A percentile compares a stretch with the other conserved stretches of the same genome.
phyloP scores from a whole-genome alignment of 2,797 vertebrate genomes.

The Dallia pectoralis region DNA sequence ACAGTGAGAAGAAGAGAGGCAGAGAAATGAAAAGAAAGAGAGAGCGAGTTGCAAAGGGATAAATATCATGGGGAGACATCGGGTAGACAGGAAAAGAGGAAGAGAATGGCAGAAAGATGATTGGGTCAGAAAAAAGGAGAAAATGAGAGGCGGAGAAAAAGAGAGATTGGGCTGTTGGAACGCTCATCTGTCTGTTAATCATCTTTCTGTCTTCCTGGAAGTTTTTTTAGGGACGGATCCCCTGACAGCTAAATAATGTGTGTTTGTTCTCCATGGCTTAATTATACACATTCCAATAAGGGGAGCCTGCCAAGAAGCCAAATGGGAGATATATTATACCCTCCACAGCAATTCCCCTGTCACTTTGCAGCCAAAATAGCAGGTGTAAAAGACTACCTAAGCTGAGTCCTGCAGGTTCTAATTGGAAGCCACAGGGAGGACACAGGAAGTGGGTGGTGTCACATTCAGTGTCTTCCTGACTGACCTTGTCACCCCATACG shows the following conservation, averaged over 20 bases:
- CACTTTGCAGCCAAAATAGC: slow-evolving; percentile 27
- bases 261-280: slow-evolving; percentile 48
- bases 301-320: slow-evolving; percentile 38
- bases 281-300: slow-evolving; percentile 52
- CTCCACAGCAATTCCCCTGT: background rate
- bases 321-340: slow-evolving; percentile 24
- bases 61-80: background rate
- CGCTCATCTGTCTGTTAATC: slow-evolving; percentile 5
- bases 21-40: background rate
- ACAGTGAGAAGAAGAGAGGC: background rate
- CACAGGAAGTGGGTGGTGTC: background rate
- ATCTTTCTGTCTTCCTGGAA: background rate
- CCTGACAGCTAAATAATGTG: slow-evolving; percentile 51
- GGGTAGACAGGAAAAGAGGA: background rate
- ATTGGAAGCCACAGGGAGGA: background rate
- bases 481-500: slow-evolving; percentile 68
- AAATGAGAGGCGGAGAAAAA: background rate
- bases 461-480: slow-evolving; percentile 45
- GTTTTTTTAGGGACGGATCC: slow-evolving; percentile 30
- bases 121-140: background rate
- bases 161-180: background rate
- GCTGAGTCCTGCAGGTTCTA: background rate
- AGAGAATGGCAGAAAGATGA: background rate
- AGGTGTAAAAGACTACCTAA: slow-evolving; percentile 11
- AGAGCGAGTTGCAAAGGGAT: background rate